Evolutionary conservation across 2,113 vertebrate species (phyloP), one percentile per base, ranked within the genome.

Genomic region (Calyptomena viridis): DNA sequence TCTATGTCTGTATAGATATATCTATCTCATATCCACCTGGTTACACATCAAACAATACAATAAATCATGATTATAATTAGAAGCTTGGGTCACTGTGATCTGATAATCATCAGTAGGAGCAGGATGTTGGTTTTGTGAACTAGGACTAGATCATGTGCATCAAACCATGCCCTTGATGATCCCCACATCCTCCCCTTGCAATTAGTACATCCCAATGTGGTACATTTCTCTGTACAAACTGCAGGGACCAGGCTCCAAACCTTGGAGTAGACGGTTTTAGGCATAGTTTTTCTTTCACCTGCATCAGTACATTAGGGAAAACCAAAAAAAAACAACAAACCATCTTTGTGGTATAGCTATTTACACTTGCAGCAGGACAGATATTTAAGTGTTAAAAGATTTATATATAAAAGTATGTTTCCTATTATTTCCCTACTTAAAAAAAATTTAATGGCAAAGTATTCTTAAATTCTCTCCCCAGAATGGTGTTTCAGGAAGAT

Each of bases 401-500:
- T 75, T 68, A 14, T 24, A 66, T 73, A 88, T 39, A 80, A 64
- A 71, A 53, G 27, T 60, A 77, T 21, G 49, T 52, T 90, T 95
- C 53, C 30, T 89, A 50, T 79, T 81, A 84, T 77, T 83, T 64
- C 33, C 3, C 0, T 89, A 66, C 60, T 87, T 5, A 47, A 73
- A 82, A 90, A 56, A 69, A 83, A 46, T 1, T 39, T 37, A 72
- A 81, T 30, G 35, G 9, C 49, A n/a, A 92, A 87, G 75, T 84
- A 69, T 58, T 72, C 56, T 63, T 71, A 67, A 71, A 14, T 86
- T 86, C 39, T 63, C 91, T 77, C 50, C 73, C 44, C 63, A 44
- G 49, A 30, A 69, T 11, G 73, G 50, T 60, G 40, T 53, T 79
- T 83, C 72, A 88, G 89, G 91, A 97, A 97, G 96, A 93, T 76